Base-by-base conservation (phyloP, 2,113 vertebrate species). In the Myocastor coypus region DNA sequence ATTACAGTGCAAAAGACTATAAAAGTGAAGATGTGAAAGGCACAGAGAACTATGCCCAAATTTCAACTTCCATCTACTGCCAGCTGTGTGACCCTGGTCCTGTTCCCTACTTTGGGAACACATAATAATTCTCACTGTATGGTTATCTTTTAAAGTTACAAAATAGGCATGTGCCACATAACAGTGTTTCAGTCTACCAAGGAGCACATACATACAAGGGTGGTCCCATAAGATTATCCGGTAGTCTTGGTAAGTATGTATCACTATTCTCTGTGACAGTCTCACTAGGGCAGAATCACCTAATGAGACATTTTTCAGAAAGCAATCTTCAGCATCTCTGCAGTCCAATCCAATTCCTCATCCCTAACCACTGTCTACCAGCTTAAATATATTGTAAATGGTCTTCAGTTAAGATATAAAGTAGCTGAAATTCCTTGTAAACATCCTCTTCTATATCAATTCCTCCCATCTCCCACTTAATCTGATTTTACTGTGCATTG, bases 11-110 rank as follows among this genome's bases (percentile, higher is more conserved):
- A 83, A 78, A 50, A n/a, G 64, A 19, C 57, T 59, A 80, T 7
- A 12, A 50, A 50, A 46, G 34, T 10, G 0, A 0, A 68, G 34
- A 13, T 83, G 19, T 69, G 24, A 42, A 0, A 37, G 42, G 10
- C 30, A 28, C 9, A 71, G 50, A 77, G n/a, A 40, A 22, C 73
- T 28, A 63, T 22, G 46, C 63, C 92, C 80, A 42, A 55, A 87
- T 26, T 30, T 66, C 71, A 78, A 2, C 87, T 69, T 80, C 37
- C 12, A 40, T 26, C 34, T 17, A 28, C 22, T 61, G 57, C 34
- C 55, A 83, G 32, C 11, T 71, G 52, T 12, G 64, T 59, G 82
- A 61, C 28, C 19, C 37, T 12, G 28, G 24, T 22, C n/a, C 30
- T 81, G 32, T 46, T 87, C 59, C 83, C 50, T 89, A 40, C 28